Evolutionary conservation across 2,888 invertebrate species (phyloP), one percentile per base, ranked within the genome.

Genomic region (Pycnomerus fuliginosus): DNA sequence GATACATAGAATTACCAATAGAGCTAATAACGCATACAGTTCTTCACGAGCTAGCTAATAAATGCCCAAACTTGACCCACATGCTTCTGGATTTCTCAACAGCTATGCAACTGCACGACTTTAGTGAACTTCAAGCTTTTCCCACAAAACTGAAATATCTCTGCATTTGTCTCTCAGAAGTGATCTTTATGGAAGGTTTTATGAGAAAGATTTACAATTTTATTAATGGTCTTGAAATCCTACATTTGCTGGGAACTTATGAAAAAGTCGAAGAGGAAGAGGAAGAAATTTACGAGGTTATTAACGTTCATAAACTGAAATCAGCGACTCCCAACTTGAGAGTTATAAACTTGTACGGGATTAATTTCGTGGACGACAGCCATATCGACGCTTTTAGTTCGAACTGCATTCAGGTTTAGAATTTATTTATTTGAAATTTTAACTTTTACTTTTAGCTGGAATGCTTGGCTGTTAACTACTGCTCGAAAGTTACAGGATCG

Each of bases 161-260:
- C 15, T 72, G 72, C 49, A 91, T 99, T 65, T 99, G 99, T 58
- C 77, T 99, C 24, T 97, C 96, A 0, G 99, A 99, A 73, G 97
- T 99, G 53, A 99, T 99, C 73, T 99, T 99, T 76, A 93, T 99
- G 90, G 99, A 99, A 71, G 99, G 99, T 8, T 99, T 99, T 71
- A 97, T 99, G 94, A 76, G 99, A 55, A 96, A 99, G 74, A 99
- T 99, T 52, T 99, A 99, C 74, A 98, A 98, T 71, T 99, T 98
- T 66, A 95, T 99, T 65, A 98, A 98, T 56, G 98, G 98, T 2
- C 74, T 99, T 43, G 96, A 99, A 76, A 90, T 95, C 39, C 77
- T 99, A 37, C 99, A 99, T 74, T 80, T 99, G 39, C 92, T 99
- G 65, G 99, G 96, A 8, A 97, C 96, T 0, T 97, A 97, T 68